phyloP scores from a whole-genome alignment of 1,140 invertebrate genomes.

The Neuroterus valhalla region DNA sequence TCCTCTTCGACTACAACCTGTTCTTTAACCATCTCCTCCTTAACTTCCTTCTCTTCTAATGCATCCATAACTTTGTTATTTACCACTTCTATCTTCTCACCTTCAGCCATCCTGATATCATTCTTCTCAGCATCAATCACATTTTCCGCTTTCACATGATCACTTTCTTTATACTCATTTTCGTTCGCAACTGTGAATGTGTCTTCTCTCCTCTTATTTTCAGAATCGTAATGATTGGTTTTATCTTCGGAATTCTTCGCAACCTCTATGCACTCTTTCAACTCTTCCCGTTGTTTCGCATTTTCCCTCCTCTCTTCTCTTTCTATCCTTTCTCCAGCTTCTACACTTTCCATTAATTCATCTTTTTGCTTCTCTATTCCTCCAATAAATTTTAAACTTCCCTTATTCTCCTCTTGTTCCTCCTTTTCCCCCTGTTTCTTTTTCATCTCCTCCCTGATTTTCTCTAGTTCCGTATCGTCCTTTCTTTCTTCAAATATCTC shows the following conservation, averaged over 20 bases:
- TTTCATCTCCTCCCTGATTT: neutral
- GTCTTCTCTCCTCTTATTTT: constrained; percentile 16
- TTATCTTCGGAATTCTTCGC: too few relatives aligned
- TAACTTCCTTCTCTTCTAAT: constrained; percentile 15
- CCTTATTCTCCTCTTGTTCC: constrained; percentile 22
- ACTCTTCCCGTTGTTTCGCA: neutral
- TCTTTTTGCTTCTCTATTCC: constrained; percentile 39
- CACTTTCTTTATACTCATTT: constrained; percentile 9
- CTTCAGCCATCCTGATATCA: neutral
- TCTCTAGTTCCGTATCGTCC: too few relatives aligned
- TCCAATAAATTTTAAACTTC: constrained; percentile 34
- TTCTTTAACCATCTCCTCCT: constrained; percentile 25
- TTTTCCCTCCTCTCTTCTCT: neutral
- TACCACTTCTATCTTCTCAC: constrained; percentile 2
- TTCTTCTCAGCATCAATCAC: neutral
- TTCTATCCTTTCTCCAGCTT: neutral
- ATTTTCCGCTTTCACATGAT: neutral
- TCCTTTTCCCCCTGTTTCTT: constrained; percentile 1
- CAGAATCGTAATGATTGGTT: neutral
- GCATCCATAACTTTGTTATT: neutral
- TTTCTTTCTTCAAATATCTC: too few relatives aligned
- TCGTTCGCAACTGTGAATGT: neutral
- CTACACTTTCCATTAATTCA: constrained; percentile 35
- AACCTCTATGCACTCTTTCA: neutral
- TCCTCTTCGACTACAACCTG: constrained; percentile 39